These are phyloP conservation scores for Xylota sylvarum DNA, from an alignment of 2,888 invertebrate species.

Conservation along the genomic window DNA sequence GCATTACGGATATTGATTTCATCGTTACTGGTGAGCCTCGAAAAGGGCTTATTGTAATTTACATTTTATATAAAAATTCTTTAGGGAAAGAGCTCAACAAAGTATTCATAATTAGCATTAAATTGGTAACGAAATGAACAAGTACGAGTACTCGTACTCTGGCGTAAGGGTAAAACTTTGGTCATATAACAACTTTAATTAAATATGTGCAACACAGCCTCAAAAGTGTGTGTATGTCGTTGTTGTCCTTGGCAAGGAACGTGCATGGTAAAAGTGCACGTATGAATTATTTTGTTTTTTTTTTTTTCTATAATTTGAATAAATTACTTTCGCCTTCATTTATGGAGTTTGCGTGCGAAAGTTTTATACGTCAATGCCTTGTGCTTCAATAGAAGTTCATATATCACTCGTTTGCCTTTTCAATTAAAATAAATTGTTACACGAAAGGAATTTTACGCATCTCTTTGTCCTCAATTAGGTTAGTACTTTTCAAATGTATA, in stretches of 20 bases:
- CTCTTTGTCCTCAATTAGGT: not conserved
- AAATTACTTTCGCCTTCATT: slow-evolving; percentile 52
- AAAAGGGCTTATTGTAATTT: not conserved
- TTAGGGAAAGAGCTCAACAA: not conserved
- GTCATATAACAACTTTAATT: slow-evolving; percentile 20
- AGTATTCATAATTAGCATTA: not conserved
- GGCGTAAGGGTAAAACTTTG: slow-evolving; percentile 4
- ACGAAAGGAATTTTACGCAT: not conserved
- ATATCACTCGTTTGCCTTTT: slow-evolving; percentile 5
- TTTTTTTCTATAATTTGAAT: slow-evolving; percentile 49
- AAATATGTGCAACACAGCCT: slow-evolving; percentile 40
- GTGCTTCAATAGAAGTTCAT: not conserved
- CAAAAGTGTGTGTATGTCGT: slow-evolving; percentile 1
- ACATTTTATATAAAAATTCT: too few relatives aligned
- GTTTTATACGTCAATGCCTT: slow-evolving; percentile 32
- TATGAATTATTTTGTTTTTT: slow-evolving; percentile 1
- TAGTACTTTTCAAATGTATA: not conserved
- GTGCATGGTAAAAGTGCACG: slow-evolving; percentile 1
- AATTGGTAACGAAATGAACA: not conserved
- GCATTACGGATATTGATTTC: not conserved
- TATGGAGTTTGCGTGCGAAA: slow-evolving; percentile 48
- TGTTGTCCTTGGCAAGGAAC: slow-evolving; percentile 26
- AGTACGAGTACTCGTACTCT: not conserved
- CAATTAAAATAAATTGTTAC: slow-evolving; percentile 17
- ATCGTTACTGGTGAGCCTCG: not conserved